Evolutionary conservation across 1,140 invertebrate genomes (phyloP).

Genomic region (Hyles euphorbiae): DNA sequence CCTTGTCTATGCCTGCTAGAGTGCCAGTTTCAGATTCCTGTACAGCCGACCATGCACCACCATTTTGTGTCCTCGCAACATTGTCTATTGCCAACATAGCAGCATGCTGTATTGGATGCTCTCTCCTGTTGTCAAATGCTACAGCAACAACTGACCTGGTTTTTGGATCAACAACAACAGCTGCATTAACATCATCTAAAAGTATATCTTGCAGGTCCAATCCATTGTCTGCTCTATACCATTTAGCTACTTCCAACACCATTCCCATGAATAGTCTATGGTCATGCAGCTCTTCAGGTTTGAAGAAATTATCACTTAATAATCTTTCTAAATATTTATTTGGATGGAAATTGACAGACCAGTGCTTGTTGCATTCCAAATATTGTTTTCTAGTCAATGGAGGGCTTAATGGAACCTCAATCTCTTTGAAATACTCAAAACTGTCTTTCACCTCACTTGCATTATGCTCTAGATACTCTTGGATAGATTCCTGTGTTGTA

Average conservation of each 20-base stretch:
- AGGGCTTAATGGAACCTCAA: conserved; percentile 77
- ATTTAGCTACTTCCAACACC: conserved; percentile 76
- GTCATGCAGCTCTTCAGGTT: conserved; percentile 69
- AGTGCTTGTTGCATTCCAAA: conserved; percentile 77
- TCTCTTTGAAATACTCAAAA: conserved; percentile 75
- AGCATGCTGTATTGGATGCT: conserved; percentile 89
- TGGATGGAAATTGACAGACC: conserved; percentile 92
- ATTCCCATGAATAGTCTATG: conserved; percentile 80
- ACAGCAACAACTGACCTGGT: conserved; percentile 79
- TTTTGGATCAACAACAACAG: conserved; percentile 83
- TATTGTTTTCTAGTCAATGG: conserved; percentile 84
- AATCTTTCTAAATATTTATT: conserved; percentile 83
- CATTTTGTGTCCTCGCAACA: conserved; percentile 88
- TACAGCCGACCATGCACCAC: conserved; percentile 80
- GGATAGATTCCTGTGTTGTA: conserved; percentile 54
- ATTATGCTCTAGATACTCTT: conserved; percentile 65
- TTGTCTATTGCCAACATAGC: conserved; percentile 90
- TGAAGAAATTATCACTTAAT: conserved; percentile 80
- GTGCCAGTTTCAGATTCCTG: conserved; percentile 10
- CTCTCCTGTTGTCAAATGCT: conserved; percentile 77
- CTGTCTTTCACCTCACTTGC: conserved; percentile 71
- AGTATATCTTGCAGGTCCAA: conserved; percentile 26
- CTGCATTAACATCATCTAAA: conserved; percentile 59
- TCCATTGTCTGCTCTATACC: conserved; percentile 25
- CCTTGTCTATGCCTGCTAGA: conserved; percentile 28